These are phyloP conservation scores for Anthonomus grandis DNA, from an alignment of 1,140 invertebrate species.

Conservation along the genomic window DNA sequence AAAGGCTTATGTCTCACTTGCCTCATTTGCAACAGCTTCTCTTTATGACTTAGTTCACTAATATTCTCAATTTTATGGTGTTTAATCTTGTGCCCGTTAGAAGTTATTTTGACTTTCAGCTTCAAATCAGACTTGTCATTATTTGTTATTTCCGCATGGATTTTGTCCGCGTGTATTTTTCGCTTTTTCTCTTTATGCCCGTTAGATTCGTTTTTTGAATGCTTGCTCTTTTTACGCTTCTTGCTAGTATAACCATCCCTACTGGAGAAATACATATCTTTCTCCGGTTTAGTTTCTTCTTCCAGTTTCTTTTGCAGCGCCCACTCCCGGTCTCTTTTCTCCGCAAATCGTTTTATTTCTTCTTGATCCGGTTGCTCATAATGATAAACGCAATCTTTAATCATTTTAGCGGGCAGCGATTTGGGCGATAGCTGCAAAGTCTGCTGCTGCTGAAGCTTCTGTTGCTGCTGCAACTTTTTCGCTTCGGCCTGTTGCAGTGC, in stretches of 20 bases:
- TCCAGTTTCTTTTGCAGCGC: slow-evolving; percentile 42
- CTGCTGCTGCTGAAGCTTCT: too few species aligned
- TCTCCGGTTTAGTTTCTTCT: slow-evolving; percentile 32
- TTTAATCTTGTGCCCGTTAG: slow-evolving; percentile 46
- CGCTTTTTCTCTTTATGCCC: slow-evolving; percentile 40
- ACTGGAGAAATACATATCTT: slow-evolving; percentile 22
- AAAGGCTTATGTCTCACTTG: slow-evolving; percentile 45
- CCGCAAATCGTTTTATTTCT: slow-evolving; percentile 45
- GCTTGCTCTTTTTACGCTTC: slow-evolving; percentile 43
- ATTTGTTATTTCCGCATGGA: slow-evolving; percentile 45
- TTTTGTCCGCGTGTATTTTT: slow-evolving; percentile 43
- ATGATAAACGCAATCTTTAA: slow-evolving; percentile 41
- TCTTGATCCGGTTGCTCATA: slow-evolving; percentile 46
- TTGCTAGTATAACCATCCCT: slow-evolving; percentile 38
- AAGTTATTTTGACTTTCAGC: slow-evolving; percentile 46
- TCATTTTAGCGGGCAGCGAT: slow-evolving; percentile 28
- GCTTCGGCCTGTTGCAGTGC: slow-evolving; percentile 18
- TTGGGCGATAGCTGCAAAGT: too few species aligned
- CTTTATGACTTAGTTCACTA: slow-evolving; percentile 35
- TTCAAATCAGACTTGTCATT: slow-evolving; percentile 44
- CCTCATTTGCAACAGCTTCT: slow-evolving; percentile 46
- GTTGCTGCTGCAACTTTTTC: slow-evolving; percentile 15
- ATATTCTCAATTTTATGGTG: slow-evolving; percentile 36
- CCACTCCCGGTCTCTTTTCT: slow-evolving; percentile 46
- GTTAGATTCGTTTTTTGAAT: slow-evolving; percentile 42